Conservation (phyloP, 2,797 vertebrate genomes). For the Myiothlypis chrysogaster region DNA sequence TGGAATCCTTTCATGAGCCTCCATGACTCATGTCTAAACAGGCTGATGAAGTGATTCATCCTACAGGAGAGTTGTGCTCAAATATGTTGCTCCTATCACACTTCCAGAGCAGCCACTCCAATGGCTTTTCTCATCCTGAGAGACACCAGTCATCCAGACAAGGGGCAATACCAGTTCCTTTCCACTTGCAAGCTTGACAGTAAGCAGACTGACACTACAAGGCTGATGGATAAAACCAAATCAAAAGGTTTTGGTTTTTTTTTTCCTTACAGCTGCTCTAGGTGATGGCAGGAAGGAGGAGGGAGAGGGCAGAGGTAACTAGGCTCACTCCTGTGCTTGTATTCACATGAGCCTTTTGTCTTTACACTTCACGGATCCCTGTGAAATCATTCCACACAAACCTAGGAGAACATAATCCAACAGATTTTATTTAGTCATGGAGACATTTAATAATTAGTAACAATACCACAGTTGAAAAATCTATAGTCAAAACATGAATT, state of each 20-base stretch:
- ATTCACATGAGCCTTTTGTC: neutral
- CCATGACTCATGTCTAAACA: neutral
- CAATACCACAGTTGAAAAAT: neutral
- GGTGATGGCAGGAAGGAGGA: neutral
- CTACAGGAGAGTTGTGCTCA: neutral
- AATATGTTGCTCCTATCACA: neutral
- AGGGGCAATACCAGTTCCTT: neutral
- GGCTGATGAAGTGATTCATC: neutral
- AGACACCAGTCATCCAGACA: neutral
- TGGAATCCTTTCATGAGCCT: neutral
- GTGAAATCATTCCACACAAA: neutral
- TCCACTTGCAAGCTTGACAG: neutral
- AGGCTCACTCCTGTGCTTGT: neutral
- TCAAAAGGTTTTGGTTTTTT: neutral
- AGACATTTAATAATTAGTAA: neutral
- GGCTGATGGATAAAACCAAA: slow-evolving; percentile 15
- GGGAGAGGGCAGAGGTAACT: neutral
- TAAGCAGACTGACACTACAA: slow-evolving; percentile 33
- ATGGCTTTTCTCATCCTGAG: neutral
- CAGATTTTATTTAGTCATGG: neutral
- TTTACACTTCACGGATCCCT: neutral
- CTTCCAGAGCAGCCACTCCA: neutral
- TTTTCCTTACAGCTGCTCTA: neutral
- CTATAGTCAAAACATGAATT: neutral
- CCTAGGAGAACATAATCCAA: neutral